A percentile compares a stretch with the other conserved stretches of the same genome.
phyloP scores from a whole-genome alignment of 2,113 vertebrate species.

The Paraplagusia blochii region DNA sequence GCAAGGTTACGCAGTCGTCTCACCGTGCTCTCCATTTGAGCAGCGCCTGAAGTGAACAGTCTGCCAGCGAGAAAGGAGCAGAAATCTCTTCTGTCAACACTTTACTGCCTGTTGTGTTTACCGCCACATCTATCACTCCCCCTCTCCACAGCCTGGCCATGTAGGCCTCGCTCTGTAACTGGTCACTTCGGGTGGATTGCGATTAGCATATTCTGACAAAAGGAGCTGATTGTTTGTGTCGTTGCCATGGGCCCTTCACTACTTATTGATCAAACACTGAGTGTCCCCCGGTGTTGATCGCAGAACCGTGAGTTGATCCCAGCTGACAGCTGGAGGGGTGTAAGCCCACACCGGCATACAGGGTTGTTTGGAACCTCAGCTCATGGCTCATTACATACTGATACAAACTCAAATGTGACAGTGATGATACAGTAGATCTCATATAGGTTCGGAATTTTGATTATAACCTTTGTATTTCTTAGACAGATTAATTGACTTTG shows the following conservation, averaged over 20 bases:
- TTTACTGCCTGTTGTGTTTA: constrained; percentile 28
- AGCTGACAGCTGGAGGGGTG: constrained; percentile 29
- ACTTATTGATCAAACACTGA: constrained; percentile 36
- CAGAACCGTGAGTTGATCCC: constrained; percentile 20
- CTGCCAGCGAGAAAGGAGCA: constrained; percentile 23
- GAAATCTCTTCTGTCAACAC: constrained; percentile 18
- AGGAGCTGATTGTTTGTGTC: constrained; percentile 30
- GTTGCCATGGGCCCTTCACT: constrained; percentile 15
- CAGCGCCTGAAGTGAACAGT: constrained; percentile 19
- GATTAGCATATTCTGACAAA: constrained; percentile 38
- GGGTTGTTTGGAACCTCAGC: constrained; percentile 1
- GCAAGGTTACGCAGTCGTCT: constrained; percentile 21
- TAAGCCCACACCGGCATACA: background rate
- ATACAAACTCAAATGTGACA: too few relatives aligned
- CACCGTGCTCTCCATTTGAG: constrained; percentile 21
- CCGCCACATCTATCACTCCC: constrained; percentile 19
- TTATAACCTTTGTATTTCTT: too few relatives aligned
- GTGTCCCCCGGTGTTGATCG: constrained; percentile 23
- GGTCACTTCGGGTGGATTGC: constrained; percentile 11
- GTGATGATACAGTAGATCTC: too few relatives aligned
- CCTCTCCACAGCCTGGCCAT: constrained; percentile 11
- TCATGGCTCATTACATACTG: too few relatives aligned
- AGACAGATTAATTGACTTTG: too few relatives aligned
- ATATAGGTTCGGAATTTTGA: too few relatives aligned
- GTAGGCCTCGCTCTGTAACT: constrained; percentile 9